Conservation (phyloP, 64 coral and sea anemone genomes). For the Dendronephthya gigantea region DNA sequence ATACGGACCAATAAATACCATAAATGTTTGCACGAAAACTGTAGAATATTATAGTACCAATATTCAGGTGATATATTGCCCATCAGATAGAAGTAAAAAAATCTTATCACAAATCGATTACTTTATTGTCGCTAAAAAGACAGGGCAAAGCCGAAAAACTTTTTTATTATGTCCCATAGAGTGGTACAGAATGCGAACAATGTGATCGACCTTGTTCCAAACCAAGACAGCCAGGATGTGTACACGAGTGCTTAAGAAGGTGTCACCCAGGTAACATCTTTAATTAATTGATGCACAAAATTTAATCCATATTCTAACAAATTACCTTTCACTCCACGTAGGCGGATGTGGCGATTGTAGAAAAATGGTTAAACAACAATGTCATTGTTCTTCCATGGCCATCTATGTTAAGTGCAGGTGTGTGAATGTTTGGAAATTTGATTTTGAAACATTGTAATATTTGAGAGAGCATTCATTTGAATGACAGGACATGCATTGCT, state of each 20-base stretch:
- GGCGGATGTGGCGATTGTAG: slow-evolving; percentile 60
- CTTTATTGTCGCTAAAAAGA: too few relatives aligned
- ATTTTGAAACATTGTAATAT: background rate
- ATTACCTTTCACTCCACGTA: slow-evolving; percentile 16
- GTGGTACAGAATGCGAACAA: slow-evolving; percentile 50
- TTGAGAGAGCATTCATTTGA: background rate
- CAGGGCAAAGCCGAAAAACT: too few relatives aligned
- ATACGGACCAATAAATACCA: too few relatives aligned
- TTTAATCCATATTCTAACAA: too few relatives aligned
- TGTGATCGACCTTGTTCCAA: slow-evolving; percentile 73
- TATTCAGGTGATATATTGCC: too few relatives aligned
- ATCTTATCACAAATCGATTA: too few relatives aligned
- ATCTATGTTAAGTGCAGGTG: slow-evolving; percentile 77
- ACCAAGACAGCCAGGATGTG: slow-evolving; percentile 52
- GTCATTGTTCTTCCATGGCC: slow-evolving; percentile 66
- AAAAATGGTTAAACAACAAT: slow-evolving; percentile 57
- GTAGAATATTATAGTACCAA: too few relatives aligned
- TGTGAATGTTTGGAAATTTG: background rate
- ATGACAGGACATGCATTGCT: background rate
- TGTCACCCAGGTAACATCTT: slow-evolving; percentile 61
- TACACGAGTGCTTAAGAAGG: slow-evolving; percentile 44
- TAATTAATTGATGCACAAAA: too few relatives aligned
- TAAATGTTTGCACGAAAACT: too few relatives aligned
- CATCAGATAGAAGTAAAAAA: too few relatives aligned
- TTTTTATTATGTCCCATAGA: slow-evolving; percentile 19